Evolutionary conservation across 2,113 vertebrate species (phyloP).

Genomic region (Festucalex cinctus): DNA sequence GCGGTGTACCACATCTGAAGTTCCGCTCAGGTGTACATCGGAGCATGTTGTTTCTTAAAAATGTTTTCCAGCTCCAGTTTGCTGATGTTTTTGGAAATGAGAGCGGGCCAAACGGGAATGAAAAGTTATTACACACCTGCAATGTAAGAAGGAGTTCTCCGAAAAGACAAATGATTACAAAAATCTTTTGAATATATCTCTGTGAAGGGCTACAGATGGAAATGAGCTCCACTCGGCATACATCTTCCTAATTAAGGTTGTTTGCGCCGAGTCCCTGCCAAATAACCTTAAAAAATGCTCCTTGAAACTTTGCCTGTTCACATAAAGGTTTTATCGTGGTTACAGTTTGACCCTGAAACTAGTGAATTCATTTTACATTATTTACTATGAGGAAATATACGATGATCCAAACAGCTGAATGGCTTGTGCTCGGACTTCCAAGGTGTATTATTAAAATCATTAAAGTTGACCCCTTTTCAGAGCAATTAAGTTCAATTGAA

Average conservation of each 20-base stretch:
- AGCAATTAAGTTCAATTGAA: neutral
- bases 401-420: too few relatives aligned
- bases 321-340: too few relatives aligned
- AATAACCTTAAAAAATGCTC: too few relatives aligned
- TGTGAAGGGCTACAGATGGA: neutral
- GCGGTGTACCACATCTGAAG: slow-evolving; percentile 8
- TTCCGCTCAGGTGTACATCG: slow-evolving; percentile 22
- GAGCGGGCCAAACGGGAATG: slow-evolving; percentile 10
- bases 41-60: slow-evolving; percentile 23
- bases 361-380: too few relatives aligned
- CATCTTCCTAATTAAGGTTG: neutral
- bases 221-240: neutral
- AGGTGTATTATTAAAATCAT: too few relatives aligned
- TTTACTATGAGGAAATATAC: too few relatives aligned
- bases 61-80: slow-evolving; percentile 19
- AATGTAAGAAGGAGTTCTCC: neutral
- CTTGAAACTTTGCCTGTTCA: too few relatives aligned
- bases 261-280: neutral
- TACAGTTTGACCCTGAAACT: too few relatives aligned
- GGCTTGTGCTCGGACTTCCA: too few relatives aligned
- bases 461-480: neutral
- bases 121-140: neutral
- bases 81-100: slow-evolving; percentile 10
- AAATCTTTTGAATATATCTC: neutral
- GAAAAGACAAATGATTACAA: too few relatives aligned